Conservation (phyloP, 2,113 vertebrate genomes). For the Pelvicachromis taeniatus region DNA sequence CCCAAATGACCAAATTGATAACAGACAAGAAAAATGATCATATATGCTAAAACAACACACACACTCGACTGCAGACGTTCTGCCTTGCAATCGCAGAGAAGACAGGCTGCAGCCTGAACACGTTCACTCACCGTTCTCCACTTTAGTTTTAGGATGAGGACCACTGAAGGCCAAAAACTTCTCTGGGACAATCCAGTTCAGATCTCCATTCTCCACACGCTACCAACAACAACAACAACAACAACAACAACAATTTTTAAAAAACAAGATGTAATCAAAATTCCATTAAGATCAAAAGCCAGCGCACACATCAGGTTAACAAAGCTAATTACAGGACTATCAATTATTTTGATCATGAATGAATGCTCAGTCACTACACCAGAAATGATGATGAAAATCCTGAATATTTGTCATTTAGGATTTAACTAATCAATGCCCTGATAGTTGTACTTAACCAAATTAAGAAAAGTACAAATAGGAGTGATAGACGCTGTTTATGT, state of each 20-base stretch:
- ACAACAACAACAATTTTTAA: background rate
- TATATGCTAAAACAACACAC: background rate
- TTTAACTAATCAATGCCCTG: background rate
- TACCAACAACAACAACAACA: constrained; percentile 30
- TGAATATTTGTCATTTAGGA: background rate
- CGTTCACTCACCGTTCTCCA: constrained; percentile 87
- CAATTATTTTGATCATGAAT: background rate
- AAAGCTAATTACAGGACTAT: background rate
- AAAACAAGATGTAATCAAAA: background rate
- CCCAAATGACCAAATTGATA: background rate
- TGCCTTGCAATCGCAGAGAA: background rate
- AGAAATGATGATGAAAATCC: background rate
- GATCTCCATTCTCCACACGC: constrained; percentile 97
- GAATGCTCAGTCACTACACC: background rate
- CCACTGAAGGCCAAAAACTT: constrained; percentile 97
- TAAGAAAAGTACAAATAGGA: background rate
- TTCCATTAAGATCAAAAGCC: background rate
- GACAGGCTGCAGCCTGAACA: background rate
- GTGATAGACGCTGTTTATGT: background rate
- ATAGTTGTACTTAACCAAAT: background rate
- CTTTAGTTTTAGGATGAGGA: constrained; percentile 93
- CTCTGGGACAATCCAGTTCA: constrained; percentile 96
- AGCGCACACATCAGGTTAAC: background rate
- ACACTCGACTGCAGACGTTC: background rate
- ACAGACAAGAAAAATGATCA: background rate